phyloP scores from a whole-genome alignment of 2,797 vertebrate genomes.

The Pipistrellus pipistrellus region DNA sequence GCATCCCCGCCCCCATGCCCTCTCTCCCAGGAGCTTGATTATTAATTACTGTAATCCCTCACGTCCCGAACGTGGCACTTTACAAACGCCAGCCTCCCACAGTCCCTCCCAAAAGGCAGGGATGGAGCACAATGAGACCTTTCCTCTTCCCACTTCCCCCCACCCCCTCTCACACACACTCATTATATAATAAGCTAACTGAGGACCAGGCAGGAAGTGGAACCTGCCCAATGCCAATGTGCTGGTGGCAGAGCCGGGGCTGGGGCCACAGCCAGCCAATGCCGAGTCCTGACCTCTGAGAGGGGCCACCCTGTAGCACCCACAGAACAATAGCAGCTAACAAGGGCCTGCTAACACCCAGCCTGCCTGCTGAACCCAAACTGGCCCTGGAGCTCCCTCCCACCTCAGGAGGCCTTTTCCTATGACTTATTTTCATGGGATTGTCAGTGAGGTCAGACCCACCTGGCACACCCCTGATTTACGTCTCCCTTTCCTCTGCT shows the following conservation, averaged over 20 bases:
- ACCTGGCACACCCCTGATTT: background rate
- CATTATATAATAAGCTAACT: slow-evolving; percentile 10
- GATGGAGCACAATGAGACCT: background rate
- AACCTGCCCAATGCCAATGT: background rate
- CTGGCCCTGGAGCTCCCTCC: background rate
- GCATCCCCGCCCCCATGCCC: background rate
- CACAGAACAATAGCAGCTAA: background rate
- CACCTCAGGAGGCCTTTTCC: background rate
- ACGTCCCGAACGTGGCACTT: background rate
- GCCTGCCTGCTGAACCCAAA: background rate
- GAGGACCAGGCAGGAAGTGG: background rate
- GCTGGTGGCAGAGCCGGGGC: background rate
- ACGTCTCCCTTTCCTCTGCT: background rate
- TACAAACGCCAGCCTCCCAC: background rate
- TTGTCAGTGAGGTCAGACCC: background rate
- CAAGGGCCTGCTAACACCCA: background rate
- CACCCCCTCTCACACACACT: too few species aligned
- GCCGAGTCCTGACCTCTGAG: background rate
- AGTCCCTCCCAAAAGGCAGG: background rate
- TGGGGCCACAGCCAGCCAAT: background rate
- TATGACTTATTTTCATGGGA: background rate
- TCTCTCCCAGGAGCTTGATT: slow-evolving; percentile 40
- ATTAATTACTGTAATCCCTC: slow-evolving; percentile 9
- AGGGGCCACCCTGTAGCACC: background rate
- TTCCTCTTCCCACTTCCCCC: background rate